A percentile compares a stretch with the other conserved stretches of the same genome.
phyloP scores from a whole-genome alignment of 2,797 vertebrate genomes.

The Darevskia mixta region DNA sequence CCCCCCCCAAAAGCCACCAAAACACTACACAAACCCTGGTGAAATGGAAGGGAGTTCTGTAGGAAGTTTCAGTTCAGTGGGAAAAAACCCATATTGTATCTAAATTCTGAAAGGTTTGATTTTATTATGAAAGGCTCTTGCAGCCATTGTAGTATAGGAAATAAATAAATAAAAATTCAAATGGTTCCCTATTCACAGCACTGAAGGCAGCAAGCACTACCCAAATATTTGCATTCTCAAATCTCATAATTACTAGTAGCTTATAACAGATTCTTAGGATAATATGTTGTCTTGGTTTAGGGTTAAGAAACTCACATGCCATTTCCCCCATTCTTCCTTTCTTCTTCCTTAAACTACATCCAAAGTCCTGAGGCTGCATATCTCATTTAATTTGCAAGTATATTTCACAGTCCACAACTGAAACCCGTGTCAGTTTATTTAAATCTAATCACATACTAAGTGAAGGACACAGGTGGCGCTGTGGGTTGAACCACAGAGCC shows the following conservation, averaged over 20 bases:
- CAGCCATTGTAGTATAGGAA: not conserved
- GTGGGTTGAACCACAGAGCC: too few relatives aligned
- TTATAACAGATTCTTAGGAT: too few relatives aligned
- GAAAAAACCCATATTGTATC: not conserved
- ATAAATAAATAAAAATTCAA: not conserved
- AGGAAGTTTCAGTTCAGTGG: not conserved
- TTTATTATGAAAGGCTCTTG: not conserved
- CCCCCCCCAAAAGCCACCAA: not conserved
- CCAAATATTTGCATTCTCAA: not conserved
- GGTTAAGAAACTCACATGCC: not conserved
- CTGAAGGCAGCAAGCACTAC: too few relatives aligned
- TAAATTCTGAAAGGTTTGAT: not conserved
- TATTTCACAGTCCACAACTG: not conserved
- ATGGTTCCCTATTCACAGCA: not conserved
- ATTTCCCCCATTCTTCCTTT: not conserved
- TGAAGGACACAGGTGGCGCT: not conserved
- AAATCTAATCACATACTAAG: not conserved
- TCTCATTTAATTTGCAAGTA: not conserved
- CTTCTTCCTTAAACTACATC: not conserved
- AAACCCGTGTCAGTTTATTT: not conserved
- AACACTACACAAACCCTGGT: not conserved
- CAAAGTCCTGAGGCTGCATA: not conserved
- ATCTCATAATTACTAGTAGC: not conserved
- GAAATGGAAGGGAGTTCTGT: not conserved
- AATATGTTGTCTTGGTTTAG: not conserved